Base-by-base conservation (phyloP, 2,113 vertebrate species). In the Tapirus terrestris region DNA sequence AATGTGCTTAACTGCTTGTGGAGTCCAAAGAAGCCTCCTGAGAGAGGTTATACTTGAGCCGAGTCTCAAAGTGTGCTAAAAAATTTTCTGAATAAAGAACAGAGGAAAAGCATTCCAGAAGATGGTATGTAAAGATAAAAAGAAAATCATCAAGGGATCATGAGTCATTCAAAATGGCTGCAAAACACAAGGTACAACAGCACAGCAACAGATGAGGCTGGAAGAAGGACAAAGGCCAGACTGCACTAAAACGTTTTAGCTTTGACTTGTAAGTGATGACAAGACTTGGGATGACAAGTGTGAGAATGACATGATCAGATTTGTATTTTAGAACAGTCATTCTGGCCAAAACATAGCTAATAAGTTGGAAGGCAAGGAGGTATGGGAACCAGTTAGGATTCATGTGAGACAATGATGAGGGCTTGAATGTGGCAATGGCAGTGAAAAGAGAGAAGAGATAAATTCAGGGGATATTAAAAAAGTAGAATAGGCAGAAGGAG, bases 71-170 rank as follows among this genome's bases (percentile, higher is more conserved):
- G 67, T 29, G 89, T 91, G 86, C 23, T 21, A 60, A 80, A 20
- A 92, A 79, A 53, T 29, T 79, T 94, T 60, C 86, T 93, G 63
- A 92, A 92, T 73, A 73, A 92, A 92, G 72, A 94, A 73, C n/a
- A 85, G 56, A 89, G 36, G 80, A 31, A 94, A 95, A 18, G 7
- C 63, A 63, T 77, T 80, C 68, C 43, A 58, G 89, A 88, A 58
- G 27, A 94, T n/a, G 56, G 31, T 36, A 61, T 36, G 1, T 65
- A 60, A 94, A 68, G 48, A 94, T n/a, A 77, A 93, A 65, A 43
- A 20, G 48, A 68, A 72, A 53, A 27, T 87, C 18, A 18, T 65
- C 33, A 29, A 48, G 31, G n/a, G 29, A 63, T 68, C 48, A 25
- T 17, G 51, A 68, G 43, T 85, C 63, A 63, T 70, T 53, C 82